Percentiles rank a stretch among this genome's conserved stretches.
Conservation (phyloP, 2,888 invertebrate genomes). For the Acanthosepion lycidas region DNA sequence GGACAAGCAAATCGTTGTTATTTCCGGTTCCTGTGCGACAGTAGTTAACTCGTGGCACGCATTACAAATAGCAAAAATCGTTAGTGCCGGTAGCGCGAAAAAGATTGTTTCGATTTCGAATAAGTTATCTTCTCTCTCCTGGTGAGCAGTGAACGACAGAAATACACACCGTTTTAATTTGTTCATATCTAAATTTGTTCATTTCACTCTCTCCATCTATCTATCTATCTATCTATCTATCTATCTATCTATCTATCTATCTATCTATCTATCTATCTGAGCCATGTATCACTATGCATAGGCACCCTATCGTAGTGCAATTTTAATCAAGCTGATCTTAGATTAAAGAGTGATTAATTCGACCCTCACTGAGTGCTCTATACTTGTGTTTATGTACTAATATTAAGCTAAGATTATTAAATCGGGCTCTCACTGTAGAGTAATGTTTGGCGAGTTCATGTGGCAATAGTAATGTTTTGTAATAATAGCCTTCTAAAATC, state of each 20-base stretch:
- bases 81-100: not conserved
- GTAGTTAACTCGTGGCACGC: not conserved
- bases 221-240: not conserved
- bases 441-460: no score
- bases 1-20: slow-evolving; percentile 33
- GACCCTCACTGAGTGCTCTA: no score
- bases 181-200: not conserved
- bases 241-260: not conserved
- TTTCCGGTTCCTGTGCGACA: slow-evolving; percentile 33
- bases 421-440: no score
- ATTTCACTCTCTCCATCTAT: not conserved
- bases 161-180: not conserved
- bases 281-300: no score
- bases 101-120: slow-evolving; percentile 1
- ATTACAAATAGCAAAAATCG: not conserved
- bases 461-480: no score
- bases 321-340: no score
- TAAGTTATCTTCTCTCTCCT: not conserved
- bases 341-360: no score
- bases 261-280: not conserved
- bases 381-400: no score
- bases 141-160: not conserved
- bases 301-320: no score
- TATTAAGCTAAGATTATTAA: no score
- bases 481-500: no score